These are phyloP conservation scores for Ernsta delagoae DNA, from an alignment of 2,888 invertebrate species.

Conservation along the genomic window DNA sequence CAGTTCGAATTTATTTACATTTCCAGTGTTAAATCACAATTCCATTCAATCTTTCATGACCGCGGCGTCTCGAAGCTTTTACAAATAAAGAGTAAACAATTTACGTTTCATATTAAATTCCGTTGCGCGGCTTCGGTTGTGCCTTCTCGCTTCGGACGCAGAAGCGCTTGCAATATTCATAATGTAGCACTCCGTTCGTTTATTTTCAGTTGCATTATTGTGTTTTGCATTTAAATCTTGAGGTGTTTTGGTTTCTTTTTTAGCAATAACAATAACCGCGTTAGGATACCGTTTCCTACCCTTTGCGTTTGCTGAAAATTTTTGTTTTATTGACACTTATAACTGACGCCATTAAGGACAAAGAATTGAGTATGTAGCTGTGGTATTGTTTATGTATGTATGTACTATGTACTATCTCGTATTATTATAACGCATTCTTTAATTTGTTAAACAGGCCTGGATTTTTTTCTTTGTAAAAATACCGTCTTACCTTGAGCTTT, in stretches of 20 bases:
- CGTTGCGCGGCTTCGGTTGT: constrained; percentile 49
- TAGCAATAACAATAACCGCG: too few species aligned
- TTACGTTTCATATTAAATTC: constrained; percentile 6
- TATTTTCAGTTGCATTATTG: constrained; percentile 36
- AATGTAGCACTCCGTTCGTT: constrained; percentile 46
- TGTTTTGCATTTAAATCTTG: constrained; percentile 25
- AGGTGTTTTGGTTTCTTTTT: not conserved
- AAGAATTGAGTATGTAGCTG: too few species aligned
- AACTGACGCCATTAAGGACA: too few species aligned
- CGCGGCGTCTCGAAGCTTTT: not conserved
- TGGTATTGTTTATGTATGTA: too few species aligned
- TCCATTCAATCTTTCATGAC: not conserved
- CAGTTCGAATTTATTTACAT: not conserved
- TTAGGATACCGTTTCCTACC: too few species aligned
- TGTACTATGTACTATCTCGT: too few species aligned
- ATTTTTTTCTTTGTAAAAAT: too few species aligned
- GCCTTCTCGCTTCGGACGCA: constrained; percentile 46
- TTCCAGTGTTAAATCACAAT: not conserved
- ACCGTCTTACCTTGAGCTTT: too few species aligned
- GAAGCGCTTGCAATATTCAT: constrained; percentile 62
- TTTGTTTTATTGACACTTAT: too few species aligned
- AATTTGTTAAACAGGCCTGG: too few species aligned
- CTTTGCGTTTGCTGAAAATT: too few species aligned
- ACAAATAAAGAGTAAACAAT: not conserved
- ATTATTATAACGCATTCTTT: too few species aligned